These are phyloP conservation scores for Campylomormyrus numenius DNA, from an alignment of 2,113 vertebrate species.

Conservation along the genomic window DNA sequence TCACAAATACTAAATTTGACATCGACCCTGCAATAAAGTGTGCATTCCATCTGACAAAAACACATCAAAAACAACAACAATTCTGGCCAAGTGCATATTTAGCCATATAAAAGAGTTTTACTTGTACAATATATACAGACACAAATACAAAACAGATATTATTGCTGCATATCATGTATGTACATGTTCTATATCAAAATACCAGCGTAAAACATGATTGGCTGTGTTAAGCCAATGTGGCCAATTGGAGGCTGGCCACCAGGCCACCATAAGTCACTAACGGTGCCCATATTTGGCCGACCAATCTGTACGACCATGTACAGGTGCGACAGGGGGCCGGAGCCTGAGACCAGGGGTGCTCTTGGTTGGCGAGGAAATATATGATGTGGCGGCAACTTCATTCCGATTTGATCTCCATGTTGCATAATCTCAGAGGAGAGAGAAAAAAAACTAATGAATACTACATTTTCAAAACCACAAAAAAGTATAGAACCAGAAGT, in stretches of 20 bases:
- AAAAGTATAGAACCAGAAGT: neutral
- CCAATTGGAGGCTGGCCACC: neutral
- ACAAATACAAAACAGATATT: slow-evolving; percentile 44
- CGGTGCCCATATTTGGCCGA: slow-evolving; percentile 78
- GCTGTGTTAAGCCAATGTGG: slow-evolving; percentile 38
- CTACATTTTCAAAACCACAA: neutral
- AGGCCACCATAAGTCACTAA: slow-evolving; percentile 52
- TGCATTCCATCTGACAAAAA: slow-evolving; percentile 20
- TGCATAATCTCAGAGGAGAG: slow-evolving; percentile 66
- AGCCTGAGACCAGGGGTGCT: slow-evolving; percentile 61
- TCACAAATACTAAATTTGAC: neutral
- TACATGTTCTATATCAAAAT: slow-evolving; percentile 37
- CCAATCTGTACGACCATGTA: slow-evolving; percentile 86
- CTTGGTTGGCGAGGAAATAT: slow-evolving; percentile 61
- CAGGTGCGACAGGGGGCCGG: slow-evolving; percentile 59
- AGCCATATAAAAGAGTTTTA: slow-evolving; percentile 35
- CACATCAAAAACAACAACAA: neutral
- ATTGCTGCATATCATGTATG: slow-evolving; percentile 60
- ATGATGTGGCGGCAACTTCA: slow-evolving; percentile 58
- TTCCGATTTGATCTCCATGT: slow-evolving; percentile 71
- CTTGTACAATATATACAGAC: slow-evolving; percentile 44
- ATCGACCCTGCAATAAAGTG: slow-evolving; percentile 20
- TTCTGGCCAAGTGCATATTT: slow-evolving; percentile 36
- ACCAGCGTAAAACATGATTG: slow-evolving; percentile 19
- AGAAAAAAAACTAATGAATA: neutral